Evolutionary conservation across 2,888 invertebrate genomes (phyloP).

Genomic region (Odontocolon sp.): DNA sequence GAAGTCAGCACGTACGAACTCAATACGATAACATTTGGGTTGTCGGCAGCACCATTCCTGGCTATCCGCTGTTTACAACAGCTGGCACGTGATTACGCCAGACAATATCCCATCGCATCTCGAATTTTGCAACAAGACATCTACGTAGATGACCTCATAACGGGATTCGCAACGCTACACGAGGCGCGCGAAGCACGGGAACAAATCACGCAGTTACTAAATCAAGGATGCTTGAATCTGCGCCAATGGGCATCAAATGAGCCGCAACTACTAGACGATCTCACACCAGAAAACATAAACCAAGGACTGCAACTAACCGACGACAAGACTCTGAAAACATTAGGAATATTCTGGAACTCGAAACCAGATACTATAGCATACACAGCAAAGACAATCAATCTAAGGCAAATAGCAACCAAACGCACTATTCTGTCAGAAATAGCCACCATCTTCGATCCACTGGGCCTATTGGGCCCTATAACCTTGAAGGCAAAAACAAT

Average conservation of each 20-base stretch:
- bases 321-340: slow-evolving; percentile 36
- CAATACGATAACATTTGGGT: slow-evolving; percentile 68
- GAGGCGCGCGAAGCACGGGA: slow-evolving; percentile 40
- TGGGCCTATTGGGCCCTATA: slow-evolving; percentile 61
- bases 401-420: slow-evolving; percentile 42
- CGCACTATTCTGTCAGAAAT: slow-evolving; percentile 62
- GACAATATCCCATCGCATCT: slow-evolving; percentile 26
- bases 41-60: slow-evolving; percentile 66
- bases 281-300: slow-evolving; percentile 35
- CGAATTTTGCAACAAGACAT: slow-evolving; percentile 31
- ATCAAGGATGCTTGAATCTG: slow-evolving; percentile 45
- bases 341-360: slow-evolving; percentile 56
- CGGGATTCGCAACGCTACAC: slow-evolving; percentile 27
- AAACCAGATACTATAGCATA: slow-evolving; percentile 44
- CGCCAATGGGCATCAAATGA: slow-evolving; percentile 64
- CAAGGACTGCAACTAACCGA: slow-evolving; percentile 17
- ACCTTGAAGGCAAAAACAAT: slow-evolving; percentile 60
- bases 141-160: slow-evolving; percentile 59
- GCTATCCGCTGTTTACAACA: slow-evolving; percentile 54
- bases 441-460: slow-evolving; percentile 63
- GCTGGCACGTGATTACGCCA: slow-evolving; percentile 43
- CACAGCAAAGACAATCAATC: slow-evolving; percentile 19
- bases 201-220: slow-evolving; percentile 32
- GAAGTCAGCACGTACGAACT: slow-evolving; percentile 53
- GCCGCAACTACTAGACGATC: slow-evolving; percentile 14